phyloP scores from a whole-genome alignment of 2,888 invertebrate species.

The Calephelis perditalis region DNA sequence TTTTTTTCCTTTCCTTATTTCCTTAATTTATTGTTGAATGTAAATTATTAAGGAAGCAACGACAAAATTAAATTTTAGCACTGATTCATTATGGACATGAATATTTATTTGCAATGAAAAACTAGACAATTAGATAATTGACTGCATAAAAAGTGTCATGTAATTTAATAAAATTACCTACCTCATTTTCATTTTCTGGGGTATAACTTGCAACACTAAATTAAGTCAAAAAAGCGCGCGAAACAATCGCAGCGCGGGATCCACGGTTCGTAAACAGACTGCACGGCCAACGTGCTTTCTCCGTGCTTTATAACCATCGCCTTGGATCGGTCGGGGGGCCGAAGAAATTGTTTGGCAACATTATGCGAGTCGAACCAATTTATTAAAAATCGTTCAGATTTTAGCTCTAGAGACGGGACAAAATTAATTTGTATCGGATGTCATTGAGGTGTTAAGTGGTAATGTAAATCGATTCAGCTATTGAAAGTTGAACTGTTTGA shows the following conservation, averaged over 20 bases:
- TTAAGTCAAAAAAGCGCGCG: conserved; percentile 52
- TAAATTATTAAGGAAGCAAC: background rate
- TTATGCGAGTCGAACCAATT: conserved; percentile 55
- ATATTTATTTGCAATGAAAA: conserved; percentile 17
- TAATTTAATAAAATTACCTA: conserved; percentile 39
- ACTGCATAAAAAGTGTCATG: conserved; percentile 18
- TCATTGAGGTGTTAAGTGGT: conserved; percentile 29
- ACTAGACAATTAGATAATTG: conserved; percentile 14
- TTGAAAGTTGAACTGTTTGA: conserved; percentile 22
- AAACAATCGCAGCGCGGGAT: conserved; percentile 38
- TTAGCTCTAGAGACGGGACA: conserved; percentile 18
- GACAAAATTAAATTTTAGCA: background rate
- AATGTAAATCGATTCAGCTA: conserved; percentile 17
- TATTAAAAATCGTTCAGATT: conserved; percentile 33
- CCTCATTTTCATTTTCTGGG: conserved; percentile 54
- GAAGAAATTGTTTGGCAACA: conserved; percentile 64
- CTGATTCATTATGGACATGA: conserved; percentile 10
- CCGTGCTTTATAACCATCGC: conserved; percentile 67
- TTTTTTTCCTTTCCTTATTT: too few relatives aligned
- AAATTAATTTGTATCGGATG: conserved; percentile 31
- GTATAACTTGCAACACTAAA: conserved; percentile 50
- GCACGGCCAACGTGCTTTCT: conserved; percentile 64
- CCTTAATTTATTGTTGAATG: background rate
- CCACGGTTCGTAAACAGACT: conserved; percentile 31
- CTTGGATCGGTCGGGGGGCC: conserved; percentile 44